Evolutionary conservation across 2,888 invertebrate genomes (phyloP).

Genomic region (Frankliniella intonsa): DNA sequence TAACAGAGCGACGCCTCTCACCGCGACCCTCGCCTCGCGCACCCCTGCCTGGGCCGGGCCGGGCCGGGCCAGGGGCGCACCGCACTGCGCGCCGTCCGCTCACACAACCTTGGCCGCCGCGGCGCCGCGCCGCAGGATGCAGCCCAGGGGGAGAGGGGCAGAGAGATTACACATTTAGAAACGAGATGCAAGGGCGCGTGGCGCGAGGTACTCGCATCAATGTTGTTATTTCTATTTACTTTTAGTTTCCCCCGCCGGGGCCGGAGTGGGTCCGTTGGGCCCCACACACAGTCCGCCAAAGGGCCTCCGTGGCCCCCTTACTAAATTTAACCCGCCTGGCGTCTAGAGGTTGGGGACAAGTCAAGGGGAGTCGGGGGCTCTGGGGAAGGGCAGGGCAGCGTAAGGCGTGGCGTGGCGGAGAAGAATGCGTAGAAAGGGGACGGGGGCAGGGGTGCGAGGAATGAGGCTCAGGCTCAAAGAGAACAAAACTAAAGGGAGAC

Average conservation of each 20-base stretch:
- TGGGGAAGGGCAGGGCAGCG: neutral
- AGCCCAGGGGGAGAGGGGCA: too few species aligned
- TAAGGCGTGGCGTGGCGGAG: neutral
- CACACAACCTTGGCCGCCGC: neutral
- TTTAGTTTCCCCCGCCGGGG: neutral
- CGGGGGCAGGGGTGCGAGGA: neutral
- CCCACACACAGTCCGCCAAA: too few species aligned
- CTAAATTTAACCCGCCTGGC: constrained; percentile 23
- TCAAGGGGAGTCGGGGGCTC: neutral
- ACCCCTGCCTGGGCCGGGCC: neutral
- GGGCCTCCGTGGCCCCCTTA: neutral
- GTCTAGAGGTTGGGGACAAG: neutral
- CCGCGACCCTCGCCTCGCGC: neutral
- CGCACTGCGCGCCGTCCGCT: neutral
- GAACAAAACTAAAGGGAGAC: neutral
- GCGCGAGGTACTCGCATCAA: too few species aligned
- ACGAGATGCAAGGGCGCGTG: too few species aligned
- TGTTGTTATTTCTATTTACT: too few species aligned
- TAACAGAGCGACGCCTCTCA: neutral
- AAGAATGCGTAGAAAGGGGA: neutral
- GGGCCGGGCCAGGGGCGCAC: neutral
- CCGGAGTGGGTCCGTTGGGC: neutral
- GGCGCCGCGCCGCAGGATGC: too few species aligned
- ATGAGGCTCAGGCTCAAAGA: neutral
- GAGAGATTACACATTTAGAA: too few species aligned